Conservation (phyloP, 2,113 vertebrate genomes). For the Regulus satrapa region DNA sequence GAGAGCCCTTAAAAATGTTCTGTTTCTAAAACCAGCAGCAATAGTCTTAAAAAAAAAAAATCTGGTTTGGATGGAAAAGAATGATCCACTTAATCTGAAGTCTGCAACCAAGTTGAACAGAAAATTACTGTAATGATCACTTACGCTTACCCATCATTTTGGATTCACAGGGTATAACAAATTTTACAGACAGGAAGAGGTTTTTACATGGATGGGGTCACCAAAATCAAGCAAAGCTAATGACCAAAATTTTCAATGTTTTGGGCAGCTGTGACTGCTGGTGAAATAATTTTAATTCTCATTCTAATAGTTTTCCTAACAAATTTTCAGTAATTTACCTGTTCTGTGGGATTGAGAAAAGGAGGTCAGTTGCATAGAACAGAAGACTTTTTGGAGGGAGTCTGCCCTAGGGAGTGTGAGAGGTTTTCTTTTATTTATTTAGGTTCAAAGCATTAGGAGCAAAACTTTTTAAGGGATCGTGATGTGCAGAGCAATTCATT, state of each 20-base stretch:
- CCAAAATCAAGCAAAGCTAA: not conserved
- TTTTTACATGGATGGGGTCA: not conserved
- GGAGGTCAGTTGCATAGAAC: not conserved
- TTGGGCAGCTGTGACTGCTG: not conserved
- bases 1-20: not conserved
- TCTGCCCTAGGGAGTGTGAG: not conserved
- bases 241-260: not conserved
- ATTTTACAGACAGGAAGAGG: not conserved
- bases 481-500: not conserved
- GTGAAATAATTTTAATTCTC: not conserved
- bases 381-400: not conserved
- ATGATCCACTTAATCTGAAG: not conserved
- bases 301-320: not conserved
- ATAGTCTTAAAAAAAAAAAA: not conserved
- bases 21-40: not conserved
- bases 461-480: not conserved
- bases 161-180: not conserved
- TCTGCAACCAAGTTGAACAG: not conserved
- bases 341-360: not conserved
- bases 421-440: not conserved
- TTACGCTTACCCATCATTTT: not conserved
- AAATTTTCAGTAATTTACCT: not conserved
- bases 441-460: not conserved
- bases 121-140: not conserved
- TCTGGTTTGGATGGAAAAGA: not conserved